These are phyloP conservation scores for Nudaria mundana DNA, from an alignment of 2,888 invertebrate genomes.

Conservation along the genomic window DNA sequence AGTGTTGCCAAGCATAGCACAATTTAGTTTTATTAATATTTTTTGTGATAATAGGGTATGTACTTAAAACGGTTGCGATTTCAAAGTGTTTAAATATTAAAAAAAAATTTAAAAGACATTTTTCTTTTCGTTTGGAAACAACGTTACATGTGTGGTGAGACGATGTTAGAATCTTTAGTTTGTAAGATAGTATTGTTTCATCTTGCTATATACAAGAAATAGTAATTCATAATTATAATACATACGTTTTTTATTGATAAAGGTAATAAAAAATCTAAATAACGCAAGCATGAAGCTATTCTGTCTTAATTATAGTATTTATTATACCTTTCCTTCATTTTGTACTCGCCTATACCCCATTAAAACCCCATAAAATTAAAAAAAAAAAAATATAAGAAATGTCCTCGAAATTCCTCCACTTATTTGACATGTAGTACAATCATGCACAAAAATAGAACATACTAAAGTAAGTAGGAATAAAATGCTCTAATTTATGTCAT, in stretches of 20 bases:
- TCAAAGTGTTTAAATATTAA: constrained; percentile 39
- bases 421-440: constrained; percentile 35
- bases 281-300: constrained; percentile 55
- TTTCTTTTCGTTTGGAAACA: constrained; percentile 44
- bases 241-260: constrained; percentile 9
- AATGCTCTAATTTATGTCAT: constrained; percentile 25
- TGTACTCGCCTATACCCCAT: constrained; percentile 25
- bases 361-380: constrained; percentile 17
- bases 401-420: constrained; percentile 17
- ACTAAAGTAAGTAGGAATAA: constrained; percentile 25
- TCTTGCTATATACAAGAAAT: constrained; percentile 37
- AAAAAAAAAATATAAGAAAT: constrained; percentile 21
- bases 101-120: constrained; percentile 51
- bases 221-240: constrained; percentile 1
- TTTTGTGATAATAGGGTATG: constrained; percentile 76
- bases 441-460: constrained; percentile 21
- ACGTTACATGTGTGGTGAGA: constrained; percentile 82
- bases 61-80: constrained; percentile 61
- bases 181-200: constrained; percentile 55
- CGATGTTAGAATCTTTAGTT: constrained; percentile 66
- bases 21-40: constrained; percentile 71
- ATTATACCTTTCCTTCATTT: constrained; percentile 37
- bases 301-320: constrained; percentile 49
- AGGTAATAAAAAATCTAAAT: constrained; percentile 1
- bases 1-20: constrained; percentile 60